Conservation (phyloP, 53 echinoderm and acorn worm genomes). For the Crossaster papposus region DNA sequence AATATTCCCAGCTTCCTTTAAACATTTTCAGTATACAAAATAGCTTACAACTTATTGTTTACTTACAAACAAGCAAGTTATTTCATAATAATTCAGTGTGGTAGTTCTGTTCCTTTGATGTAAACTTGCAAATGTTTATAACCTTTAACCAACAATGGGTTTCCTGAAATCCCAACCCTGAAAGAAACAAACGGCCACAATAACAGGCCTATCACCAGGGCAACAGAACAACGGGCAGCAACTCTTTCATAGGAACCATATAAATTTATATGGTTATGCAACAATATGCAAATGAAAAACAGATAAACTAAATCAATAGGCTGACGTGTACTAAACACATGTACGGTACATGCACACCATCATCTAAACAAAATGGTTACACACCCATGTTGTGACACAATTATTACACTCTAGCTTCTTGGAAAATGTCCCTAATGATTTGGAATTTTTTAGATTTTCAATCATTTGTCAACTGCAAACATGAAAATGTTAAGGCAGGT, state of each 20-base stretch:
- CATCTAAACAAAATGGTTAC: too few relatives aligned
- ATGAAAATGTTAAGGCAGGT: background rate
- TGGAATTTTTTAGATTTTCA: too few relatives aligned
- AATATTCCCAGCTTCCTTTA: background rate
- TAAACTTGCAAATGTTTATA: background rate
- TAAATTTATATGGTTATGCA: constrained; percentile 51
- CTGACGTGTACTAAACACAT: background rate
- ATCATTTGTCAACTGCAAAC: too few relatives aligned
- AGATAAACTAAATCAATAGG: constrained; percentile 18
- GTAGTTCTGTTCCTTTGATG: too few relatives aligned
- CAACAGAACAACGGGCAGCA: constrained; percentile 43
- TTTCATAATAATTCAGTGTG: too few relatives aligned
- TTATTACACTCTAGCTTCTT: too few relatives aligned
- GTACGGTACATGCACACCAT: background rate
- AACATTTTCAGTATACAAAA: too few relatives aligned
- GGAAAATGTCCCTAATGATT: too few relatives aligned
- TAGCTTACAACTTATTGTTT: too few relatives aligned
- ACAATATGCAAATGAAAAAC: constrained; percentile 36
- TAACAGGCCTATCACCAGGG: constrained; percentile 42
- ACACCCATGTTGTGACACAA: too few relatives aligned
- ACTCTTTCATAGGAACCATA: constrained; percentile 38
- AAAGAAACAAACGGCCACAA: constrained; percentile 5
- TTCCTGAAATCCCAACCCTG: background rate
- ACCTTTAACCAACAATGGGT: background rate
- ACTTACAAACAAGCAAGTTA: too few relatives aligned